Conservation (phyloP, 2,113 vertebrate genomes). For the Nesospiza acunhae region DNA sequence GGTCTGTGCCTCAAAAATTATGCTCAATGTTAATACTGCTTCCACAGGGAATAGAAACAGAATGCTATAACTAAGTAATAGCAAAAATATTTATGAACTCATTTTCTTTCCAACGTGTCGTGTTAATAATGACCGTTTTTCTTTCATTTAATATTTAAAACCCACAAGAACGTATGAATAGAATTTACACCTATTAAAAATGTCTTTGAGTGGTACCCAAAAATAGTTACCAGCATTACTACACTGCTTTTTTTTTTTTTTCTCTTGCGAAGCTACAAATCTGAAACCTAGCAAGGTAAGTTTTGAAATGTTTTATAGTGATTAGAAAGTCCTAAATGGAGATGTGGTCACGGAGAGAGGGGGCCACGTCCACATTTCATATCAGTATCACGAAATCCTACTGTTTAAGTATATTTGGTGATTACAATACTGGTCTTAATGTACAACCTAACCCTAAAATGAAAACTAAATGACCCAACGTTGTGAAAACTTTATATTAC, state of each 20-base stretch:
- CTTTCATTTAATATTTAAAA: constrained; percentile 39
- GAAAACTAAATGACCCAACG: neutral
- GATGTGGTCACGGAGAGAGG: fast-evolving
- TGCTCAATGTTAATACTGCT: neutral
- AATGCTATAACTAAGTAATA: neutral
- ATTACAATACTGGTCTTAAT: neutral
- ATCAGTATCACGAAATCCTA: neutral
- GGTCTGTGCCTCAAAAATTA: constrained; percentile 15
- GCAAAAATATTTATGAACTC: constrained; percentile 34
- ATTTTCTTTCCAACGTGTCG: neutral
- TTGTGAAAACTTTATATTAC: neutral
- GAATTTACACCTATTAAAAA: neutral
- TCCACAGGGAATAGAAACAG: neutral
- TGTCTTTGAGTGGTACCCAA: neutral
- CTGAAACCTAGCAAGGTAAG: neutral
- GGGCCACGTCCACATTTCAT: neutral
- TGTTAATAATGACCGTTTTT: constrained; percentile 4
- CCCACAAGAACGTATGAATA: neutral
- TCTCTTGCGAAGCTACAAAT: neutral
- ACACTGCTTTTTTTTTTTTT: neutral
- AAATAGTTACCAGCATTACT: neutral
- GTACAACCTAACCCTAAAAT: neutral
- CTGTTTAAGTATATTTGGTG: neutral
- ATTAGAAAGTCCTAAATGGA: neutral
- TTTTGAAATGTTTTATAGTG: neutral